Conservation (phyloP, 2,888 invertebrate genomes). For the Calliopum simillimum region DNA sequence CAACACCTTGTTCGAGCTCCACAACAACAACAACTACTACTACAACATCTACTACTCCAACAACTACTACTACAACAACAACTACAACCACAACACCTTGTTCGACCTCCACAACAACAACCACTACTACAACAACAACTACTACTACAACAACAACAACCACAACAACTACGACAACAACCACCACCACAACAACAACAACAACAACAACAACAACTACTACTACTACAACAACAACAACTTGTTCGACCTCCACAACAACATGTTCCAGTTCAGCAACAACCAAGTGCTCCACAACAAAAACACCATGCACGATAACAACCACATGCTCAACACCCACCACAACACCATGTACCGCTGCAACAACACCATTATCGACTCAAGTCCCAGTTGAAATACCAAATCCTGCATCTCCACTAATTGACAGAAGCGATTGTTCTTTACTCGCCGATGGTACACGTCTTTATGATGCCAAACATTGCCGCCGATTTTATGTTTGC, state of each 20-base stretch:
- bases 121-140: too few species aligned
- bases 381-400: neutral
- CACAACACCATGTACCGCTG: neutral
- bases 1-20: too few species aligned
- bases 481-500: constrained; percentile 28
- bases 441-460: constrained; percentile 3
- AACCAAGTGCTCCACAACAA: neutral
- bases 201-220: too few species aligned
- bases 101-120: too few species aligned
- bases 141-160: too few species aligned
- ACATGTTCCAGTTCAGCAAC: neutral
- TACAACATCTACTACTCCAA: too few species aligned
- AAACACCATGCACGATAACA: neutral
- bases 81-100: too few species aligned
- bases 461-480: constrained; percentile 20
- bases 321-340: neutral
- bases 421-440: constrained; percentile 11
- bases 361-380: neutral
- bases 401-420: neutral
- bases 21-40: too few species aligned
- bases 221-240: neutral
- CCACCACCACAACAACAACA: too few species aligned
- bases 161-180: too few species aligned
- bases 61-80: too few species aligned
- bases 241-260: too few species aligned